These are phyloP conservation scores for Onchidella celtica DNA, from an alignment of 2,888 invertebrate genomes.

Conservation along the genomic window DNA sequence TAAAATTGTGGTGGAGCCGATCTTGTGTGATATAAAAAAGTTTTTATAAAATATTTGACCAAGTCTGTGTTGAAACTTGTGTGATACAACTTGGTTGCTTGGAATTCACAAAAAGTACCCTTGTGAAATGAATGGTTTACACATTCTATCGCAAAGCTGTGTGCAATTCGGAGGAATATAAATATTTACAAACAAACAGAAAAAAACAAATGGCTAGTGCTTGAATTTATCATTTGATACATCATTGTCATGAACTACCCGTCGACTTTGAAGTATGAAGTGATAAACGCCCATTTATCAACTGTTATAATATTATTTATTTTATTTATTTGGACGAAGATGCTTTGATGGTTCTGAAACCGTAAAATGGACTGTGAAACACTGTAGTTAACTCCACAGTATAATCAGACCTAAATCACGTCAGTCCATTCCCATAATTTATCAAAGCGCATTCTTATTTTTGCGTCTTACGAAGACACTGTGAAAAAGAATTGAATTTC, in stretches of 20 bases:
- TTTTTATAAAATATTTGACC: neutral
- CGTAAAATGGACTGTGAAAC: too few species aligned
- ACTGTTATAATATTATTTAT: neutral
- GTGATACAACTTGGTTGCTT: neutral
- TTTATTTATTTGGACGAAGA: neutral
- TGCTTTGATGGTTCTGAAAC: too few species aligned
- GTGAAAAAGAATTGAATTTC: too few species aligned
- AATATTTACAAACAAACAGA: neutral
- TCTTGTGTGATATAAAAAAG: constrained; percentile 23
- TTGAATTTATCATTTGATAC: neutral
- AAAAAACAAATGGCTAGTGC: neutral
- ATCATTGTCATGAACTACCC: neutral
- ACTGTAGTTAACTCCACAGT: too few species aligned
- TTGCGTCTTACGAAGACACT: too few species aligned
- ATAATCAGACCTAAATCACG: too few species aligned
- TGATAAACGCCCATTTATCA: neutral
- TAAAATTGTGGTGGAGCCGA: constrained; percentile 16
- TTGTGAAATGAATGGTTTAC: neutral
- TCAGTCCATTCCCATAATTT: too few species aligned
- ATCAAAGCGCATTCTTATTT: too few species aligned
- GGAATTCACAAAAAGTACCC: neutral
- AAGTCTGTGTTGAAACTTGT: constrained; percentile 6
- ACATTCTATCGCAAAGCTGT: neutral
- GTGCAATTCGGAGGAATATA: neutral
- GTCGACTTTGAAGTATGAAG: neutral